phyloP scores from a whole-genome alignment of 2,888 invertebrate genomes.

The Pollenia griseotomentosa region DNA sequence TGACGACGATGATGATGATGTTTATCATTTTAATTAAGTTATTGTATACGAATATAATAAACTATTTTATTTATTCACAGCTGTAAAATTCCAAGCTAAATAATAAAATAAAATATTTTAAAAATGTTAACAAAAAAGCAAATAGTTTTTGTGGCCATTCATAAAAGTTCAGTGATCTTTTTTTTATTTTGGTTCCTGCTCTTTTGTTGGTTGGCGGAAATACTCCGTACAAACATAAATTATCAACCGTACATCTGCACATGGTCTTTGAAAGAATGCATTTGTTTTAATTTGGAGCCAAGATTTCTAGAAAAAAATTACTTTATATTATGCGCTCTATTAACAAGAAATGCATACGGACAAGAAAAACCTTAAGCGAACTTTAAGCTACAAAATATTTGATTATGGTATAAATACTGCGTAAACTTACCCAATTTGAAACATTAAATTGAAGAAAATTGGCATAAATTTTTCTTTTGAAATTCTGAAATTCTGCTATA shows the following conservation, averaged over 20 bases:
- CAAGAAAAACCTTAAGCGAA: too few species aligned
- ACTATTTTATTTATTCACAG: slow-evolving; percentile 71
- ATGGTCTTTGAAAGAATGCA: background rate
- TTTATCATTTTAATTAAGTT: slow-evolving; percentile 73
- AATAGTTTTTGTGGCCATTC: slow-evolving; percentile 70
- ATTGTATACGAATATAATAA: slow-evolving; percentile 70
- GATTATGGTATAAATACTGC: too few species aligned
- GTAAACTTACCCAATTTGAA: too few species aligned
- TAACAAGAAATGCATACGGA: too few species aligned
- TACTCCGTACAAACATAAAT: slow-evolving; percentile 48
- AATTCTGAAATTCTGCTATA: too few species aligned
- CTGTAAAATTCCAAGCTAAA: slow-evolving; percentile 67
- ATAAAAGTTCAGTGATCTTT: slow-evolving; percentile 72
- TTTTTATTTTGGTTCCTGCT: slow-evolving; percentile 42
- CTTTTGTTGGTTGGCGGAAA: slow-evolving; percentile 61
- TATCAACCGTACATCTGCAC: slow-evolving; percentile 9
- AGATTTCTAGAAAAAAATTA: too few species aligned
- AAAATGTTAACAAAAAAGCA: slow-evolving; percentile 47
- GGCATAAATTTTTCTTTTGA: too few species aligned
- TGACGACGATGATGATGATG: slow-evolving; percentile 48
- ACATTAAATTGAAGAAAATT: too few species aligned
- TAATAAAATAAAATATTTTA: slow-evolving; percentile 56
- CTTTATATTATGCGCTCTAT: too few species aligned
- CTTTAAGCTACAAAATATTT: too few species aligned
- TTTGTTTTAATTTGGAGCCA: background rate